Evolutionary conservation across 2,888 invertebrate species (phyloP), one percentile per base, ranked within the genome.

Genomic region (Formica aserva): DNA sequence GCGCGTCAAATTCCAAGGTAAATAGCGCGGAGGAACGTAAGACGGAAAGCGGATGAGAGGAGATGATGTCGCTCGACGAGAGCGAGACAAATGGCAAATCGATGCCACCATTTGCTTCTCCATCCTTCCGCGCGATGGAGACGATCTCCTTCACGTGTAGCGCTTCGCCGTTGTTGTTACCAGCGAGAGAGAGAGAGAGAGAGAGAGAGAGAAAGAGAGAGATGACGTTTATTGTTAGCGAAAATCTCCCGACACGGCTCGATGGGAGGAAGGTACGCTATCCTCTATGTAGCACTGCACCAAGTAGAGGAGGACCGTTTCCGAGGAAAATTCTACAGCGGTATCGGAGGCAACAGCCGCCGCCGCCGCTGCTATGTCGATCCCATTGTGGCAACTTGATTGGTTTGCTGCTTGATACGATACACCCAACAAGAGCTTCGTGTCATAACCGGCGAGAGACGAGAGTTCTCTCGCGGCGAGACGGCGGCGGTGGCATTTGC

Each of bases 51-150:
- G 66, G 71, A 77, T 75, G 85, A 80, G 85, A 78, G 88, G 85
- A 91, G 92, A 91, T 91, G 92, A 92, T 89, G 93, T 92, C 90
- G 87, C 87, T 65, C 88, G 88, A 89, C 90, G 89, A 91, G 91
- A 89, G 89, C 88, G 92, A 93, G 92, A 94, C 92, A 93, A 92
- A 93, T 93, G 93, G 92, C 92, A 92, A 93, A 93, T 94, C 93
- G 93, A 93, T 94, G 92, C 91, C 72, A 81, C 83, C 87, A 83
- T 82, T 89, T 84, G 81, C 84, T 85, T 69, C 52, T 48, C 76
- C 41, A 38, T 67, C 66, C 45, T 41, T 41, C 18, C 48, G 84
- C 84, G 80, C 38, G 15, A 52, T 22, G 45, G n/a, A 55, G 52
- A 52, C 52, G 52, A 62, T 45, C 55, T 60, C 60, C 62, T 67